Evolutionary conservation across 2,113 vertebrate genomes (phyloP), one percentile per base, ranked within the genome.

Genomic region (Phrynosoma blainvillii): DNA sequence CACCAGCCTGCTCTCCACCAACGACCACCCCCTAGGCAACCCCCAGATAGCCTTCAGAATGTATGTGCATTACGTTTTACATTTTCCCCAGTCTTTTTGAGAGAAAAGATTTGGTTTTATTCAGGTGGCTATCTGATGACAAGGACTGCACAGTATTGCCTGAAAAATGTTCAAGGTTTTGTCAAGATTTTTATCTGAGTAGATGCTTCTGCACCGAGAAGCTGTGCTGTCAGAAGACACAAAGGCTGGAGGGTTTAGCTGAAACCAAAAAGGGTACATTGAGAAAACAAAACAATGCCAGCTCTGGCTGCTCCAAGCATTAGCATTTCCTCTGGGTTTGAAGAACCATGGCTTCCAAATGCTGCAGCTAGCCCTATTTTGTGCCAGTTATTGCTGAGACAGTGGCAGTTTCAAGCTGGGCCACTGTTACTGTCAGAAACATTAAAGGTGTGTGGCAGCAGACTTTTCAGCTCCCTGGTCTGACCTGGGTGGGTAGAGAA

Each of bases 401-500:
- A 91, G 87, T 74, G 92, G 90, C 93, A 23, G n/a, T 82, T 80
- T 89, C 84, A 90, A 90, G 88, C 84, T 89, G 18, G 65, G 85
- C 92, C 91, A 93, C 86, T 87, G 87, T 84, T 62, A 93, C 91
- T 88, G 79, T 88, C 87, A 85, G 71, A 91, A 95, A 93, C 88
- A 90, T 89, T 87, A 91, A 62, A 88, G 71, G 89, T 84, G 84
- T 2, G 88, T 92, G 86, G 0, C 85, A 77, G 89, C 88, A 91
- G 92, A 90, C 47, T 89, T 89, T 0, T 0, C 87, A 90, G 83
- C 87, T 90, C 91, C 83, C 85, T 5, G 92, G 12, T 42, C 79
- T 92, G 89, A 76, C 65, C 66, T 85, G 84, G 91, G 94, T 87
- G 70, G 87, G 86, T 84, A 42, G 14, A 79, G 47, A 82, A 76